Percentiles rank a stretch among this genome's conserved stretches.
phyloP scores from a whole-genome alignment of 2,113 vertebrate genomes.

The Mungos mungo region DNA sequence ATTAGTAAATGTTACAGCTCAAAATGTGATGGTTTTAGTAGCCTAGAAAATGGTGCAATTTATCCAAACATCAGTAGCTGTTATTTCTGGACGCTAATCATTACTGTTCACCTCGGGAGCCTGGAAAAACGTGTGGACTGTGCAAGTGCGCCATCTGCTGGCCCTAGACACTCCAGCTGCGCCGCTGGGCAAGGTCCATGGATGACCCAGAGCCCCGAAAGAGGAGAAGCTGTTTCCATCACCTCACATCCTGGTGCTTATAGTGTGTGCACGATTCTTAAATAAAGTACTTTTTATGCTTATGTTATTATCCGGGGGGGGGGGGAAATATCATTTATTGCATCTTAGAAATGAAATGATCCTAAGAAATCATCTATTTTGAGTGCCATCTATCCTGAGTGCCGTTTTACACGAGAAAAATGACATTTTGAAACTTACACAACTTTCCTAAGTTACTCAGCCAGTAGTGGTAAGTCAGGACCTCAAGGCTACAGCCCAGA shows the following conservation, averaged over 20 bases:
- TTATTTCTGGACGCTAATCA: slow-evolving; percentile 26
- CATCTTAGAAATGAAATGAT: slow-evolving; percentile 13
- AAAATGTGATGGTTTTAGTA: slow-evolving; percentile 24
- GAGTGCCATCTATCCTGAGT: not conserved
- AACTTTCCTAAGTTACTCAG: not conserved
- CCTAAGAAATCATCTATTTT: not conserved
- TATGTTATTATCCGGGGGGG: not conserved
- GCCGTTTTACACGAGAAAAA: not conserved
- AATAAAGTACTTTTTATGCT: not conserved
- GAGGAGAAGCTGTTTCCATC: not conserved
- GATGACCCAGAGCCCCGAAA: fast-evolving
- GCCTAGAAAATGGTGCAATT: slow-evolving; percentile 53
- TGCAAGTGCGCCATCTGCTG: slow-evolving; percentile 85
- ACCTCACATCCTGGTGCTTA: not conserved
- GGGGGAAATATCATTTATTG: not conserved
- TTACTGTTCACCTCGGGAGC: not conserved
- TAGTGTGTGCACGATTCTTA: not conserved
- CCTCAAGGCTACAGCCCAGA: not conserved
- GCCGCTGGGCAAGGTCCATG: fast-evolving
- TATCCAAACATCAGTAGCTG: not conserved
- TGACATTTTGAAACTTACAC: not conserved
- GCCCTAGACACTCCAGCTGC: not conserved
- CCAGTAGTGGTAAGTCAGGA: not conserved
- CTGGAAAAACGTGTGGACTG: slow-evolving; percentile 70
- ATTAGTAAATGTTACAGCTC: not conserved